Evolutionary conservation across 2,888 invertebrate species (phyloP).

Genomic region (Amphipoea oculea): DNA sequence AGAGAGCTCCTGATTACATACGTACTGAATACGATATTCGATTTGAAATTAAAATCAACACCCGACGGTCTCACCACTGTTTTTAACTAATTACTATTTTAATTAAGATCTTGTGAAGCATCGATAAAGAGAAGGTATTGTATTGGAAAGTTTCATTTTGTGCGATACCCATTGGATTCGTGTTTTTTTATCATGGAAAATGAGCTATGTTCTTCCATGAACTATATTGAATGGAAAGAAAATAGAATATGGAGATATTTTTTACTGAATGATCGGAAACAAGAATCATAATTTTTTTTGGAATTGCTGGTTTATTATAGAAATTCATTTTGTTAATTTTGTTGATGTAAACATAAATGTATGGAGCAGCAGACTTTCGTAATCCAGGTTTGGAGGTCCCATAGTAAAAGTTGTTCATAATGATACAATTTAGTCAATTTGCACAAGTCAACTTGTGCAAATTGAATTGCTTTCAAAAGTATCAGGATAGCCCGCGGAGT

Average conservation of each 20-base stretch:
- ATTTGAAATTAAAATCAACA: conserved; percentile 69
- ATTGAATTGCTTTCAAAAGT: too few relatives aligned
- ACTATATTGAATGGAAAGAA: background rate
- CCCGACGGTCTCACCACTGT: conserved; percentile 35
- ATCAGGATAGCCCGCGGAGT: too few relatives aligned
- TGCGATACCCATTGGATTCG: background rate
- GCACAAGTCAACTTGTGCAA: too few relatives aligned
- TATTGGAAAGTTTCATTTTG: conserved; percentile 34
- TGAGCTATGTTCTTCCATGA: background rate
- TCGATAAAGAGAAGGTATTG: conserved; percentile 9
- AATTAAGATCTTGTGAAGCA: conserved; percentile 41
- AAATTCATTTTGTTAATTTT: too few relatives aligned
- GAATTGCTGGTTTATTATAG: too few relatives aligned
- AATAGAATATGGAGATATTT: background rate
- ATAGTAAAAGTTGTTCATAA: too few relatives aligned
- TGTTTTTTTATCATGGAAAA: background rate
- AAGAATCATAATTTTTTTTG: background rate
- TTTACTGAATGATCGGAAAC: background rate
- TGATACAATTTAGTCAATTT: too few relatives aligned
- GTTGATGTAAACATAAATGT: background rate
- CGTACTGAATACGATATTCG: conserved; percentile 61
- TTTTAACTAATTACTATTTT: conserved; percentile 64
- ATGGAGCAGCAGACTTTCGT: background rate
- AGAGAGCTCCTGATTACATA: conserved; percentile 57
- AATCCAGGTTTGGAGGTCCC: too few relatives aligned